phyloP scores from a whole-genome alignment of 1,140 invertebrate genomes.

The Drosophila insularis region DNA sequence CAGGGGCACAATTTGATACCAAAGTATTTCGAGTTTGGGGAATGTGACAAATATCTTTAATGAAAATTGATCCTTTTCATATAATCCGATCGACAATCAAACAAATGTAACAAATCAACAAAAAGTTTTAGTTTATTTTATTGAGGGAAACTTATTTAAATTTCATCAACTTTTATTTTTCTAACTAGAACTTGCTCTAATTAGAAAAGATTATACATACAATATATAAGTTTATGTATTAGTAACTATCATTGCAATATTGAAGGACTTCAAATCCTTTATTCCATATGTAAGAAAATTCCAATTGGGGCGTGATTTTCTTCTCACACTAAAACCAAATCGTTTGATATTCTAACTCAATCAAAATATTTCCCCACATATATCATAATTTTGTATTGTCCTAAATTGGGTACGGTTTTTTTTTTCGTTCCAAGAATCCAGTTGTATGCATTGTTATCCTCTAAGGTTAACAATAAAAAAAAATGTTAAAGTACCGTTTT shows the following conservation, averaged over 20 bases:
- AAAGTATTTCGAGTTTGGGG: constrained; percentile 42
- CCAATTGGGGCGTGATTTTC: constrained; percentile 27
- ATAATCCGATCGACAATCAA: neutral
- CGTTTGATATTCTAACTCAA: constrained; percentile 6
- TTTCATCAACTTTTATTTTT: too few relatives aligned
- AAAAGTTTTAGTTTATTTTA: neutral
- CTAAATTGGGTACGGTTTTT: neutral
- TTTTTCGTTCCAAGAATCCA: constrained; percentile 34
- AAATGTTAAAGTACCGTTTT: constrained; percentile 63
- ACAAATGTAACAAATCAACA: neutral
- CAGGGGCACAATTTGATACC: constrained; percentile 41
- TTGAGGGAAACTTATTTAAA: too few relatives aligned
- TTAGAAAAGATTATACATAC: neutral
- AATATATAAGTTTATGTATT: too few relatives aligned
- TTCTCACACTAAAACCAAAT: constrained; percentile 8
- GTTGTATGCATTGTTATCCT: constrained; percentile 37
- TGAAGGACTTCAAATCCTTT: too few relatives aligned
- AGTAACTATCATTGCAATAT: too few relatives aligned
- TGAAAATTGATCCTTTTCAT: constrained; percentile 17
- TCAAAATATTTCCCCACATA: constrained; percentile 73
- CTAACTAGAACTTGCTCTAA: too few relatives aligned
- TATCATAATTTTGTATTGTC: constrained; percentile 58
- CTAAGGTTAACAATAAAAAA: constrained; percentile 39
- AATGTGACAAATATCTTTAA: constrained; percentile 4
- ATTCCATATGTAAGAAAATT: neutral